Evolutionary conservation across 2,888 invertebrate species (phyloP).

Genomic region (Lissocephala sabroskyi): DNA sequence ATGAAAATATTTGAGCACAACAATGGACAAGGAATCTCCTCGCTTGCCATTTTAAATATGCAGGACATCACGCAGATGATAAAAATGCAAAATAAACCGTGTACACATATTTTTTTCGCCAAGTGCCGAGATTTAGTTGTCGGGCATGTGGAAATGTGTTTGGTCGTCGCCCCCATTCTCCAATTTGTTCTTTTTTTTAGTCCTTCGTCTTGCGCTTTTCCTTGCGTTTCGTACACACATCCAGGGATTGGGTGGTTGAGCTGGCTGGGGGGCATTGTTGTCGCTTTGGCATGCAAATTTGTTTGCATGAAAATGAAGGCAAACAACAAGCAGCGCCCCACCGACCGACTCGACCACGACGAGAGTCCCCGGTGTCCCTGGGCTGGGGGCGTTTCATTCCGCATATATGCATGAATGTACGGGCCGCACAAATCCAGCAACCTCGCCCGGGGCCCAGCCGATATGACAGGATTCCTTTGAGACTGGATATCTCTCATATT

Average conservation of each 20-base stretch:
- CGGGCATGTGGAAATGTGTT: no score
- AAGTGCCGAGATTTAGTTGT: no score
- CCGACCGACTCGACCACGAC: not conserved
- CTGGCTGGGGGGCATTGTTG: constrained; percentile 20
- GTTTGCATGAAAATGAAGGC: constrained; percentile 57
- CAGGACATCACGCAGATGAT: no score
- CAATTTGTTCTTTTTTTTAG: not conserved
- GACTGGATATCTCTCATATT: not conserved
- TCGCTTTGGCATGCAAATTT: constrained; percentile 60
- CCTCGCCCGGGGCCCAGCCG: not conserved
- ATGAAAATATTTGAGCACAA: constrained; percentile 44
- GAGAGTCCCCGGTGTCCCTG: constrained; percentile 17
- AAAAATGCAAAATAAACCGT: no score
- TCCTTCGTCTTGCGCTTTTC: constrained; percentile 41
- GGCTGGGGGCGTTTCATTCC: constrained; percentile 42
- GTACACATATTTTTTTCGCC: no score
- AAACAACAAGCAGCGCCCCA: constrained; percentile 3
- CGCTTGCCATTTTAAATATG: no score
- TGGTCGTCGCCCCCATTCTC: no score
- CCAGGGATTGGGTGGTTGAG: constrained; percentile 12
- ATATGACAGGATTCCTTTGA: constrained; percentile 10
- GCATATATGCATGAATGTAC: constrained; percentile 44
- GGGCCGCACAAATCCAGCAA: not conserved
- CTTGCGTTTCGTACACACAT: constrained; percentile 21
- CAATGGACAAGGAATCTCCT: no score